Evolutionary conservation across 2,888 invertebrate species (phyloP).

Genomic region (Acanthococcus lagerstroemiae): DNA sequence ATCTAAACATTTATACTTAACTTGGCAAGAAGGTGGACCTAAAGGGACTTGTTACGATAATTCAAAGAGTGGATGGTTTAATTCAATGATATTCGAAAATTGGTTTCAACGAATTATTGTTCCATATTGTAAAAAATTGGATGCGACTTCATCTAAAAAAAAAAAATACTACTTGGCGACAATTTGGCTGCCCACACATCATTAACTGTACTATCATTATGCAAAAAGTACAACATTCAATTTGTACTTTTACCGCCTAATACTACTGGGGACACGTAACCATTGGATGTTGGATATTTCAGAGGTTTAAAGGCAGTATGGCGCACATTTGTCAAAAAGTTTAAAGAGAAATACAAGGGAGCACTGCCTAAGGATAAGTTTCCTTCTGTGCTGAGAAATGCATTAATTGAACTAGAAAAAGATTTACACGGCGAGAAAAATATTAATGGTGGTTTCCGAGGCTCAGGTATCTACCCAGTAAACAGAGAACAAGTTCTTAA

Average conservation of each 20-base stretch:
- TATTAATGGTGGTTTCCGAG: not conserved
- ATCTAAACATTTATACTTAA: not conserved
- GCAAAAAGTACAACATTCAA: not conserved
- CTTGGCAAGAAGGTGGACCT: not conserved
- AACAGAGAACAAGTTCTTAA: not conserved
- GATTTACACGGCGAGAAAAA: not conserved
- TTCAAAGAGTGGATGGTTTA: not conserved
- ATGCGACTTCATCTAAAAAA: too few species aligned
- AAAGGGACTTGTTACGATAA: not conserved
- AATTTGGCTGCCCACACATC: not conserved
- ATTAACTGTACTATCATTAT: not conserved
- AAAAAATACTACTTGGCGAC: not conserved
- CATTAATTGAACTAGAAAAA: not conserved
- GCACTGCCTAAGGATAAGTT: not conserved
- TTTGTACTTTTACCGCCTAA: not conserved
- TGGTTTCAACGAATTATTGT: not conserved
- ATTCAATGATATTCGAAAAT: not conserved
- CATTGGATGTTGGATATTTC: not conserved
- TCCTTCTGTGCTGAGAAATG: not conserved
- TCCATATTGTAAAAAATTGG: not conserved
- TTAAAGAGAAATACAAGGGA: not conserved
- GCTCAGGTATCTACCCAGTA: not conserved
- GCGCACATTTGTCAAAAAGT: not conserved
- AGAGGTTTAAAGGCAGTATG: not conserved
- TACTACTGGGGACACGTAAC: not conserved